A percentile compares a stretch with the other conserved stretches of the same genome.
Conservation (phyloP, 2,888 invertebrate species). For the Oscheius sp. region DNA sequence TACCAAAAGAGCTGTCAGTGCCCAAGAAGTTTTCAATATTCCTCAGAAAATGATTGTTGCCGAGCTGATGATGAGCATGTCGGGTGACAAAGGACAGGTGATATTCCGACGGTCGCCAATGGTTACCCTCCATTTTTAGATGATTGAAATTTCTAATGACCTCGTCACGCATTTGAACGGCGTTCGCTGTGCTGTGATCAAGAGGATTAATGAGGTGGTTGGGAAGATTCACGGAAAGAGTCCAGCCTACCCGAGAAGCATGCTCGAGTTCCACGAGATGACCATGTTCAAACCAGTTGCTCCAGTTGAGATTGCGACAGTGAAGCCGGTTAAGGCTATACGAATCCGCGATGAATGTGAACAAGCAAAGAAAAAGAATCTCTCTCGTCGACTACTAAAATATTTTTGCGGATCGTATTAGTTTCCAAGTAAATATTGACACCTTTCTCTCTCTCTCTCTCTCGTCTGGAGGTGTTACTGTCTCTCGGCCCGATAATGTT, state of each 20-base stretch:
- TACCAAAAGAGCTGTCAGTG: constrained; percentile 17
- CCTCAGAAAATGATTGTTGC: constrained; percentile 24
- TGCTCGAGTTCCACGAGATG: constrained; percentile 21
- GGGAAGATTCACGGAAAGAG: not conserved
- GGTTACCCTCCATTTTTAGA: not conserved
- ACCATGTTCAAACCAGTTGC: not conserved
- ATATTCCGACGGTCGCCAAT: not conserved
- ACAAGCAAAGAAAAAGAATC: constrained; percentile 11
- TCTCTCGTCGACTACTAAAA: not conserved
- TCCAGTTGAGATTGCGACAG: not conserved
- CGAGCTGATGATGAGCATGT: constrained; percentile 19
- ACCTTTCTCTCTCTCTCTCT: too few species aligned
- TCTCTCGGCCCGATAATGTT: too few species aligned
- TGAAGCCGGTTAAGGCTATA: not conserved
- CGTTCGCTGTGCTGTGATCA: constrained; percentile 19
- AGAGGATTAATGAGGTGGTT: constrained; percentile 16
- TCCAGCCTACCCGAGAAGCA: constrained; percentile 15
- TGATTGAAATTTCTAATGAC: constrained; percentile 22
- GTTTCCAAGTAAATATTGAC: not conserved
- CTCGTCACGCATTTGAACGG: constrained; percentile 21
- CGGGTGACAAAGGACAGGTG: constrained; percentile 17
- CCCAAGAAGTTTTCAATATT: constrained; percentile 28
- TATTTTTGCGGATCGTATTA: constrained; percentile 18
- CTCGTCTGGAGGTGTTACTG: too few species aligned
- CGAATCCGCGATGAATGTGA: constrained; percentile 17